Conservation (phyloP, 1,140 invertebrate genomes). For the Euwallacea fornicatus region DNA sequence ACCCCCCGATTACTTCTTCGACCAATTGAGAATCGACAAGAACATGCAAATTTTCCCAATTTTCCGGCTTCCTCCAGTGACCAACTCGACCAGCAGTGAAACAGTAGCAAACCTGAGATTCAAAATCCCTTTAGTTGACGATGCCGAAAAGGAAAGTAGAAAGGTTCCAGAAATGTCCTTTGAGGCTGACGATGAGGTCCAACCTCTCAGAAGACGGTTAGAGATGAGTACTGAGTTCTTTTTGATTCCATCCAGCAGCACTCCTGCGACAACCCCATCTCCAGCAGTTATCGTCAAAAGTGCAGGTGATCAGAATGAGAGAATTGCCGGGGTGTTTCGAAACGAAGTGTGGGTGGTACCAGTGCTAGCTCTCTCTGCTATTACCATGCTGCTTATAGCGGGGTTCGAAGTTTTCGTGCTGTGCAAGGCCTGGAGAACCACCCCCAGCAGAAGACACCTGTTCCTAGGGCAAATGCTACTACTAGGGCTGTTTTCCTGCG, state of each 20-base stretch:
- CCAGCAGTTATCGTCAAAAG: slow-evolving; percentile 44
- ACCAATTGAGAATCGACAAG: background rate
- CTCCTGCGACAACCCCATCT: slow-evolving; percentile 45
- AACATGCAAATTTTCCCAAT: too few relatives aligned
- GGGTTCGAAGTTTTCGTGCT: slow-evolving; percentile 89
- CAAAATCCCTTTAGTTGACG: slow-evolving; percentile 1
- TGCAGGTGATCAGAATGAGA: slow-evolving; percentile 41
- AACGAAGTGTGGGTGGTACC: slow-evolving; percentile 85
- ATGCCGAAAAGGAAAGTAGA: background rate
- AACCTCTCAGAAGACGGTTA: slow-evolving; percentile 55
- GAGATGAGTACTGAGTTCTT: slow-evolving; percentile 81
- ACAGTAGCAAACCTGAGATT: background rate
- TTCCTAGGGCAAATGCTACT: slow-evolving; percentile 90
- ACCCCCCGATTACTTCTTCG: slow-evolving; percentile 21
- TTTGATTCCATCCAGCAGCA: slow-evolving; percentile 60
- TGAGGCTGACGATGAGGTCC: slow-evolving; percentile 25
- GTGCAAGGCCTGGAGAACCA: slow-evolving; percentile 81
- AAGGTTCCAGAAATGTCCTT: slow-evolving; percentile 22
- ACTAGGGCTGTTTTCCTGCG: slow-evolving; percentile 81
- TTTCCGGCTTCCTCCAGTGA: background rate
- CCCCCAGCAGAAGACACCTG: slow-evolving; percentile 80
- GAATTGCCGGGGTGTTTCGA: slow-evolving; percentile 58
- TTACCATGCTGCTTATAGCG: slow-evolving; percentile 78
- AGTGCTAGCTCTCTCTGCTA: slow-evolving; percentile 73
- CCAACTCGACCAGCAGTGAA: background rate